phyloP scores from a whole-genome alignment of 1,140 invertebrate genomes.

The Caenorhabditis brenneri region DNA sequence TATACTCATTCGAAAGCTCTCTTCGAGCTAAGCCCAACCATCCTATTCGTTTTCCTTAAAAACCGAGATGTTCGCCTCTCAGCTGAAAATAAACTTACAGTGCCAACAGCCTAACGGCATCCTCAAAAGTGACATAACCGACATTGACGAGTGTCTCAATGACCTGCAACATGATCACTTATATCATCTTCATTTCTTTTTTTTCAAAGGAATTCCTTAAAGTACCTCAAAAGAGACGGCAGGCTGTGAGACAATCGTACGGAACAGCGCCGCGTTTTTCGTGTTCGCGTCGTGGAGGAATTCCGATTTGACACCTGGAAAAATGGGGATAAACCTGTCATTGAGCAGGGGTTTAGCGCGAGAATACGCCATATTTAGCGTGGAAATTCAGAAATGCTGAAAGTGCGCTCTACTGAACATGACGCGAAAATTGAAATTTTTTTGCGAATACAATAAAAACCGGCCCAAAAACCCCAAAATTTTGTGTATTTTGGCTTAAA shows the following conservation, averaged over 20 bases:
- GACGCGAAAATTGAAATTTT: too few relatives aligned
- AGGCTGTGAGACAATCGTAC: constrained; percentile 37
- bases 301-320: constrained; percentile 48
- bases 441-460: too few relatives aligned
- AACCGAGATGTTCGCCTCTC: too few relatives aligned
- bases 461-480: too few relatives aligned
- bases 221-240: constrained; percentile 19
- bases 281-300: constrained; percentile 39
- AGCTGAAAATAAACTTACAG: constrained; percentile 16
- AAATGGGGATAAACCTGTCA: too few relatives aligned
- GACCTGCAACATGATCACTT: background rate
- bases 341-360: too few relatives aligned
- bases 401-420: too few relatives aligned
- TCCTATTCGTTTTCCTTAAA: too few relatives aligned
- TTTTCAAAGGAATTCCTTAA: background rate
- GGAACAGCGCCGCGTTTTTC: constrained; percentile 45
- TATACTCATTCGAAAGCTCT: too few relatives aligned
- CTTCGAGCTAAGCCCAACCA: too few relatives aligned
- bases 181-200: background rate
- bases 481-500: background rate
- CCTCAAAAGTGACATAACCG: constrained; percentile 50
- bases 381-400: too few relatives aligned
- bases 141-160: constrained; percentile 44
- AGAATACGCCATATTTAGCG: too few relatives aligned
- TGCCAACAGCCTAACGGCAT: constrained; percentile 44